Conservation (phyloP, 2,888 invertebrate genomes). For the Thymelicus sylvestris region DNA sequence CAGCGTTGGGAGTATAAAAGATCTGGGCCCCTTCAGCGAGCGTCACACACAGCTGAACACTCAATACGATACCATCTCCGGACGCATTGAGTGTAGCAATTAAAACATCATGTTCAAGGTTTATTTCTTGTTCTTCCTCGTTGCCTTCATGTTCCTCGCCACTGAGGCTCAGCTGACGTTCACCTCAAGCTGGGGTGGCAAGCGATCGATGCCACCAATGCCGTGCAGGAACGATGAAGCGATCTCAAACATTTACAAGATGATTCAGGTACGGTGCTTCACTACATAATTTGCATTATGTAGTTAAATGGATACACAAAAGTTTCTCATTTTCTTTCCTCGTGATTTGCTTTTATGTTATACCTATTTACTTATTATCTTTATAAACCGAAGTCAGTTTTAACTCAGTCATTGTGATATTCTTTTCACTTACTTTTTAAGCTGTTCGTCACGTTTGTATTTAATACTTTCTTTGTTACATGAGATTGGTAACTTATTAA, state of each 20-base stretch:
- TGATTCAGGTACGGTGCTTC: constrained; percentile 63
- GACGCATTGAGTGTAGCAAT: neutral
- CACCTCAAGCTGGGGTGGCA: constrained; percentile 83
- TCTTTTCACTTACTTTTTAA: no score
- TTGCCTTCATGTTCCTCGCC: constrained; percentile 59
- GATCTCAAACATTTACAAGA: constrained; percentile 63
- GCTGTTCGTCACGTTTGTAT: no score
- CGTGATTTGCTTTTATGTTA: no score
- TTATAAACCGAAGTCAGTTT: no score
- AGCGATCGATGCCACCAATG: constrained; percentile 61
- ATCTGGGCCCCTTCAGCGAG: neutral
- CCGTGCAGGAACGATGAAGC: constrained; percentile 70
- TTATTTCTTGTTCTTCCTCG: constrained; percentile 54
- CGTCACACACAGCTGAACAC: constrained; percentile 45
- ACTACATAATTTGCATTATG: neutral
- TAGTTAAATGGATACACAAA: no score
- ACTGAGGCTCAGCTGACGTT: constrained; percentile 82
- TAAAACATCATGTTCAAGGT: constrained; percentile 58
- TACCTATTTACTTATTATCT: no score
- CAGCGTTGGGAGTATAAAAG: constrained; percentile 31
- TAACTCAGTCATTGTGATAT: no score
- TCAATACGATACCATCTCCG: neutral
- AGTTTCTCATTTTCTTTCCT: no score
- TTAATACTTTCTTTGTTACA: no score
- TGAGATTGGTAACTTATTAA: no score